A percentile compares a stretch with the other conserved stretches of the same genome.
These are phyloP conservation scores for Drosophila fungiperda DNA, from an alignment of 2,888 invertebrate genomes.

Conservation along the genomic window DNA sequence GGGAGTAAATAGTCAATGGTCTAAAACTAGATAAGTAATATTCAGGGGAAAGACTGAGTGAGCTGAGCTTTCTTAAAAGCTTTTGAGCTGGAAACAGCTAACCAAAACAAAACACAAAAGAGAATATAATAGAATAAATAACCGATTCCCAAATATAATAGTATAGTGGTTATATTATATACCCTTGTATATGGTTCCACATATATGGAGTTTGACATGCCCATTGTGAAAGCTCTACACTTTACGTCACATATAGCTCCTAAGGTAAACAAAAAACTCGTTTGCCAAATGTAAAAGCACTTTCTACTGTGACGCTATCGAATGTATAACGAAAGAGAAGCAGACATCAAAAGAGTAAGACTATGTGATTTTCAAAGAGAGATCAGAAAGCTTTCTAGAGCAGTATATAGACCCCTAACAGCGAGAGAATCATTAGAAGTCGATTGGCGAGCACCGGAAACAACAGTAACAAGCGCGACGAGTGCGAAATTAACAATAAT, in stretches of 20 bases:
- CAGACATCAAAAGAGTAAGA: neutral
- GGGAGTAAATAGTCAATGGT: neutral
- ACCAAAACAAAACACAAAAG: constrained; percentile 1
- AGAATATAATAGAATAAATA: neutral
- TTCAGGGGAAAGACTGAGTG: neutral
- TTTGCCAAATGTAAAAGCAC: neutral
- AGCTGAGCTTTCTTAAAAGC: neutral
- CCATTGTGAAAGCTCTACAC: neutral
- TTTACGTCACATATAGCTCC: neutral
- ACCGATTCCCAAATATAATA: neutral
- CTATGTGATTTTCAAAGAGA: neutral
- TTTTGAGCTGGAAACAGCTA: neutral
- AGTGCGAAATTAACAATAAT: neutral
- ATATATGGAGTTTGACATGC: neutral
- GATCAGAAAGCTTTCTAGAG: constrained; percentile 13
- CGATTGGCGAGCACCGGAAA: neutral
- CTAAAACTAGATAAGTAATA: neutral
- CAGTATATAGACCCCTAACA: neutral
- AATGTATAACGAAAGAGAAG: neutral
- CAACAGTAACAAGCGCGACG: neutral
- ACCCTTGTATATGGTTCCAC: neutral
- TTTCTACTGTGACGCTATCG: neutral
- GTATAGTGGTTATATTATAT: too few species aligned
- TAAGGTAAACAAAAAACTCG: neutral
- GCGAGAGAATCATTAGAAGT: constrained; percentile 22